Evolutionary conservation across 2,797 vertebrate species (phyloP).

Genomic region (Oreortyx pictus): DNA sequence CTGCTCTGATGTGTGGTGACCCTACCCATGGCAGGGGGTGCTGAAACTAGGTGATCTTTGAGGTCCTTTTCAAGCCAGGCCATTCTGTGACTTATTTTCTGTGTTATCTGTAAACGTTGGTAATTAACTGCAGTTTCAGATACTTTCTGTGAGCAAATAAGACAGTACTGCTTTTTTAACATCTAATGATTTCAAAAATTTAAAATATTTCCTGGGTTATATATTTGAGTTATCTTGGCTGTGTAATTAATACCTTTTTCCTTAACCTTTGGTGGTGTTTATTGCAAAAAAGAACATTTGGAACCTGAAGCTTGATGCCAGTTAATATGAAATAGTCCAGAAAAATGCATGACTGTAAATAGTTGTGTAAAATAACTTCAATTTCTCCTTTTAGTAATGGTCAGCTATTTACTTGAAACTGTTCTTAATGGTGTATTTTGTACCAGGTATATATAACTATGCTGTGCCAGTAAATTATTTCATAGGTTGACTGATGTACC

Average conservation of each 20-base stretch:
- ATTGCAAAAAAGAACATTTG: neutral
- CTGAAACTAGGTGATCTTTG: too few relatives aligned
- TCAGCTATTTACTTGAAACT: neutral
- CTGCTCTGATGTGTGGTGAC: too few relatives aligned
- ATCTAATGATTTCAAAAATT: neutral
- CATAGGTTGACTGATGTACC: neutral
- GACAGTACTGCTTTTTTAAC: neutral
- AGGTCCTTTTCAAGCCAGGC: too few relatives aligned
- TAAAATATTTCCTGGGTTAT: neutral
- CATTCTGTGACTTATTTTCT: neutral
- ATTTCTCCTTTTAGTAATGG: neutral
- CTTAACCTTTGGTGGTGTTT: neutral
- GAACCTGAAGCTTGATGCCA: neutral
- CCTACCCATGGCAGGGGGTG: too few relatives aligned
- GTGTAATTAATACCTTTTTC: neutral
- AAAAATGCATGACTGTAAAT: neutral
- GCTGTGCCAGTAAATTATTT: neutral
- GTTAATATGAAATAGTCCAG: neutral
- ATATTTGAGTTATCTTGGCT: neutral
- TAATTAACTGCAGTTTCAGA: neutral
- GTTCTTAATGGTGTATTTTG: rapidly evolving
- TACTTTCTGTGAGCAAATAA: neutral
- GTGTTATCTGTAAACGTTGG: rapidly evolving
- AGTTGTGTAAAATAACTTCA: neutral
- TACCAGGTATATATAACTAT: neutral